A percentile compares a stretch with the other conserved stretches of the same genome.
These are phyloP conservation scores for Latheticus oryzae DNA, from an alignment of 2,888 invertebrate genomes.

Conservation along the genomic window DNA sequence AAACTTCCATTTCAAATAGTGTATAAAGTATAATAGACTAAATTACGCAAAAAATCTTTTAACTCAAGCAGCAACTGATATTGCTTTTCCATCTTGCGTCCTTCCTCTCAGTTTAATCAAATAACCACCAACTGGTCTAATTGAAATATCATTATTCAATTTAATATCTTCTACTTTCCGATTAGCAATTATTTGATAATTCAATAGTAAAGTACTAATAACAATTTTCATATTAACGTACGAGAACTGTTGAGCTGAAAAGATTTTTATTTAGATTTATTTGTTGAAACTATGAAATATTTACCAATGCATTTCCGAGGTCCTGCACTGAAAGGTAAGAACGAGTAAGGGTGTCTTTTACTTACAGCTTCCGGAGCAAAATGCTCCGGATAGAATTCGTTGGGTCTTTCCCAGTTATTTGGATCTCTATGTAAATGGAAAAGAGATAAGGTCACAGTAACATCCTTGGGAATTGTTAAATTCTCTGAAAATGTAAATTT, in stretches of 20 bases:
- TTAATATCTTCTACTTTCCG: slow-evolving; percentile 16
- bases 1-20: no score
- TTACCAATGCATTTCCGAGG: slow-evolving; percentile 48
- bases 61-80: no score
- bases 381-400: slow-evolving; percentile 56
- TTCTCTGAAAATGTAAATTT: slow-evolving; percentile 40
- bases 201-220: slow-evolving; percentile 2
- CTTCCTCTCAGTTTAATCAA: slow-evolving; percentile 16
- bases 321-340: slow-evolving; percentile 55
- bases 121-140: slow-evolving; percentile 21
- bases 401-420: slow-evolving; percentile 51
- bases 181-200: slow-evolving; percentile 8
- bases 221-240: slow-evolving; percentile 23
- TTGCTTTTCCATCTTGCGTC: neutral
- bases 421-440: slow-evolving; percentile 50
- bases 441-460: slow-evolving; percentile 46
- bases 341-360: slow-evolving; percentile 51
- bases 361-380: slow-evolving; percentile 50
- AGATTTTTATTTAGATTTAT: neutral
- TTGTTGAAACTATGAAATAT: slow-evolving; percentile 1
- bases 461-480: slow-evolving; percentile 46
- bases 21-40: no score
- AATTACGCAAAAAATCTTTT: no score
- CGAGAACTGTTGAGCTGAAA: slow-evolving; percentile 26
- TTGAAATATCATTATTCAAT: slow-evolving; percentile 16